Evolutionary conservation across 1,140 invertebrate genomes (phyloP), one percentile per base, ranked within the genome.

Genomic region (Gonatopus flavifemur): DNA sequence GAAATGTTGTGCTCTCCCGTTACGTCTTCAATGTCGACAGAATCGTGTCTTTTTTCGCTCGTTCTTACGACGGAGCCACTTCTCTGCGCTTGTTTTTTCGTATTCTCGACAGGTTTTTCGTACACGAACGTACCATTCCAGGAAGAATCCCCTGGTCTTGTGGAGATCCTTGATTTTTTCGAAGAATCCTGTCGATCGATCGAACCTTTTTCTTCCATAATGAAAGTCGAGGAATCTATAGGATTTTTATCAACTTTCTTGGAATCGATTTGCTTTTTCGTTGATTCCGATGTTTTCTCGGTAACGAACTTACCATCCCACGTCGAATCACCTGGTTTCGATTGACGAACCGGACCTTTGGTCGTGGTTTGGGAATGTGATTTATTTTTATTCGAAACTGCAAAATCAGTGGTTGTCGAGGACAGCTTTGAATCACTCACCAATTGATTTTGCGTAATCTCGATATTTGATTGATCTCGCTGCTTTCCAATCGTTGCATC

Each of bases 311-410:
- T 60, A 0, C 56, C 58, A 13, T 60, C 51, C 70, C 68, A 72
- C 5, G 57, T 22, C 3, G 70, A 70, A 7, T 68, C 64, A 3
- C 68, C 68, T 0, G 55, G 62, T 32, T 32, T 64, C 10, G 21
- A 16, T 3, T 8, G 19, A 0, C 51, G 24, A 3, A 1, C 10
- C 15, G 40, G 15, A 1, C n/a, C 35, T n/a, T 44, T 58, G 2
- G 21, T 39, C 3, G 25, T 22, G n/a, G n/a, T n/a, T n/a, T n/a
- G n/a, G n/a, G n/a, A n/a, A n/a, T n/a, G n/a, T n/a, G 2, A 12
- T 12, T 5, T 36, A 31, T 15, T 3, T 51, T 20, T 38, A 35
- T 30, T 10, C 41, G n/a, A n/a, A 1, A 5, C 35, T 0, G 32
- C 12, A 13, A 52, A 28, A 15, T 58, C 56, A 7, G 35, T 52